Base-by-base conservation (phyloP, 2,113 vertebrate genomes). In the Hypocryptadius cinnamomeus region DNA sequence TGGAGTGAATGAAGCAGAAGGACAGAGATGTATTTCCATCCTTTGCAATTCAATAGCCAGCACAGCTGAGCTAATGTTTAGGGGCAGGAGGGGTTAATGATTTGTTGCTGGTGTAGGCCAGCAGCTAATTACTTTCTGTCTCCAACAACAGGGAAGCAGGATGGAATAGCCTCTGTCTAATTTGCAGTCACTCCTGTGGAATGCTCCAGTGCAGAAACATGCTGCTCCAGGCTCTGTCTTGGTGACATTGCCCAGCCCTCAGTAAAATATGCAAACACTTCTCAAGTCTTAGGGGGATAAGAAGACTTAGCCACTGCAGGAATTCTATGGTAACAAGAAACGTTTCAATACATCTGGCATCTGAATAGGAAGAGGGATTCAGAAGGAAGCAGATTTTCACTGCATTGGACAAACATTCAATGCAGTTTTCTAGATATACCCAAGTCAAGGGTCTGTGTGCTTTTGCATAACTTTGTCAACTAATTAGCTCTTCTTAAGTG, bases 21-120 rank as follows among this genome's bases (percentile, higher is more conserved):
- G 78, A 76, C 71, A 85, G 71, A 83, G 54, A 83, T 61, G 15
- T 79, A 65, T 87, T 79, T 89, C 78, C 4, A 6, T 80, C 42
- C 70, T 91, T 87, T 89, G 71, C 74, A 83, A 92, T 80, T 91
- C 87, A 83, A 39, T 87, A 68, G 74, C 87, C 85, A 70, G 85
- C 54, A 54, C 70, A 83, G 87, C 91, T 96, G 87, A 89, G 74
- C 81, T 91, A 59, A 73, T 79, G 92, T 89, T 85, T 69, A 86
- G 87, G 85, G 91, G 81, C 94, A 94, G 89, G 50, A 87, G 61
- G 79, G 94, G 94, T 94, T 96, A 96, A 95, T 95, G 87, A 91
- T 94, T 92, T 93, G 81, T 89, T 95, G 87, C 74, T 89, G 86
- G 40, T 91, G 27, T 76, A 91, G 92, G 80, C 78, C 91, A 95